Conservation (phyloP, 2,113 vertebrate species). For the Pseudolaguvia tuberculata region DNA sequence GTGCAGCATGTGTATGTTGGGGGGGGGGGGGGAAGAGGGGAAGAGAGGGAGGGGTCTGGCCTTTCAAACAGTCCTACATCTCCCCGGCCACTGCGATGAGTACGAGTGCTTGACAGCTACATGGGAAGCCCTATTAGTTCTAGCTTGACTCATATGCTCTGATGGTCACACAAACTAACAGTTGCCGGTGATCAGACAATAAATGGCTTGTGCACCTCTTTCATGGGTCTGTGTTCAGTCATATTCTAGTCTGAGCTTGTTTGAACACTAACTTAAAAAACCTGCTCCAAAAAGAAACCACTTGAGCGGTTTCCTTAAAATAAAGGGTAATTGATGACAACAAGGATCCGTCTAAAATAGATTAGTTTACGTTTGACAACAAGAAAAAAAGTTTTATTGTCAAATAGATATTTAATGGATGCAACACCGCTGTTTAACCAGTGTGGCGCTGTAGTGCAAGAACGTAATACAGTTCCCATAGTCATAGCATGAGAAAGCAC, state of each 20-base stretch:
- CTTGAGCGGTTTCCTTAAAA: neutral
- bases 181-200: neutral
- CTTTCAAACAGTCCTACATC: slow-evolving; percentile 12
- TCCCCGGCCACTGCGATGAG: neutral
- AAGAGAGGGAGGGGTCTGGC: slow-evolving; percentile 18
- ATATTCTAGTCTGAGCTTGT: neutral
- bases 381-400: too few species aligned
- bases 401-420: too few species aligned
- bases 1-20: slow-evolving; percentile 2
- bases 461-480: too few species aligned
- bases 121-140: neutral
- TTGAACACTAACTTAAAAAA: neutral
- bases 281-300: neutral
- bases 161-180: neutral
- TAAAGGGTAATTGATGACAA: too few species aligned
- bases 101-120: neutral
- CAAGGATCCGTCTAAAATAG: too few species aligned
- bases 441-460: too few species aligned
- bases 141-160: neutral
- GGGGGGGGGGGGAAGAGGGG: neutral
- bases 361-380: too few species aligned
- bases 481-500: too few species aligned
- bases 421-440: too few species aligned
- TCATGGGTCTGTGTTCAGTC: neutral
- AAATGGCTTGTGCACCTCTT: neutral